These are phyloP conservation scores for Chymomyza procnemis DNA, from an alignment of 2,888 invertebrate genomes.

Conservation along the genomic window DNA sequence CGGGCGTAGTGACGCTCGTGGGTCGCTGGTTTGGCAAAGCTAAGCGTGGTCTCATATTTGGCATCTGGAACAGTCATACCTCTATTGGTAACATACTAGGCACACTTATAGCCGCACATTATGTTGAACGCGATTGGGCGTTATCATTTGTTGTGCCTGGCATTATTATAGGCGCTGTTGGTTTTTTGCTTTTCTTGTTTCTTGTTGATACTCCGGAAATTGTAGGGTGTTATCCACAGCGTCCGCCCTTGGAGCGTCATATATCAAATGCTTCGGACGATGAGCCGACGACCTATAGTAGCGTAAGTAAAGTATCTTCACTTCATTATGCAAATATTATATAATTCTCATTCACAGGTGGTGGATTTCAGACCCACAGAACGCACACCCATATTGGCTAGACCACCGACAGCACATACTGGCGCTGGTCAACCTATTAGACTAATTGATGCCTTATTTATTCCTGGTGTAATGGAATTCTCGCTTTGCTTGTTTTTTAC, in stretches of 20 bases:
- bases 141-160: conserved; percentile 95
- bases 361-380: conserved; percentile 76
- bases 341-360: conserved; percentile 61
- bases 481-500: conserved; percentile 96
- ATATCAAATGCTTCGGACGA: conserved; percentile 77
- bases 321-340: not conserved
- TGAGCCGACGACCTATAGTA: conserved; percentile 48
- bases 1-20: conserved; percentile 93
- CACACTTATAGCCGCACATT: conserved; percentile 90
- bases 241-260: conserved; percentile 43
- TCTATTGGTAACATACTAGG: conserved; percentile 97
- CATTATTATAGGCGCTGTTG: conserved; percentile 85
- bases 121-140: conserved; percentile 93
- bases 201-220: conserved; percentile 89
- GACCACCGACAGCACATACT: conserved; percentile 27
- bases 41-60: conserved; percentile 94
- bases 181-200: conserved; percentile 88
- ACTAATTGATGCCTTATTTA: conserved; percentile 83
- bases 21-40: conserved; percentile 98
- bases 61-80: conserved; percentile 98
- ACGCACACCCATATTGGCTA: conserved; percentile 75
- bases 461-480: conserved; percentile 96
- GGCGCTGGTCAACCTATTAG: conserved; percentile 68
- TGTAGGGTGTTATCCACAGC: conserved; percentile 81
- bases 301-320: conserved; percentile 37